phyloP scores from a whole-genome alignment of 2,113 vertebrate species.

The Lonchura striata region DNA sequence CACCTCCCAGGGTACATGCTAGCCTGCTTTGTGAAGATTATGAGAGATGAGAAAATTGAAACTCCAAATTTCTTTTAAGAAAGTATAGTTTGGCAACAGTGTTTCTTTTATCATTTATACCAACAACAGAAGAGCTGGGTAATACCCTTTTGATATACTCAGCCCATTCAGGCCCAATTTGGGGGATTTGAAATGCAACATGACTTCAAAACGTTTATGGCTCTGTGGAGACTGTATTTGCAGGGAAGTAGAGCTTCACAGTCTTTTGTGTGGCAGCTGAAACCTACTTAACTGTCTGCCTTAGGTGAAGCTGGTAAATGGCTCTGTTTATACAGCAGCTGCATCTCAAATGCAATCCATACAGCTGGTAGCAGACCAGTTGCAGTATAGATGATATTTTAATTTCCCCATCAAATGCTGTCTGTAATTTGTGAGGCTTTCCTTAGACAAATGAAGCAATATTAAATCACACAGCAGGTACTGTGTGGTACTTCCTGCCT shows the following conservation, averaged over 20 bases:
- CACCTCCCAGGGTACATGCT: not conserved
- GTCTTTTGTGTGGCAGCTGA: constrained; percentile 54
- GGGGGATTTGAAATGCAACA: constrained; percentile 14
- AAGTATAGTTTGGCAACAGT: not conserved
- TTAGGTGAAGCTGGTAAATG: constrained; percentile 55
- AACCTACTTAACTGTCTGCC: constrained; percentile 39
- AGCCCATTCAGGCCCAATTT: not conserved
- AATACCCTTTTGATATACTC: not conserved
- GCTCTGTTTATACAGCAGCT: constrained; percentile 53
- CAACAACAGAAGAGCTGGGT: not conserved
- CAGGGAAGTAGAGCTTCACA: not conserved
- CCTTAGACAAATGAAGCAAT: constrained; percentile 5
- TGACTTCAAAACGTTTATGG: not conserved
- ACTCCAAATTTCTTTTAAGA: not conserved
- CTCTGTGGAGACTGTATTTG: constrained; percentile 18
- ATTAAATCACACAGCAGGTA: not conserved
- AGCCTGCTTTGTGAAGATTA: not conserved
- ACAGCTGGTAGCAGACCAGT: constrained; percentile 38
- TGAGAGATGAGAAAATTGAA: not conserved
- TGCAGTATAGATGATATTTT: constrained; percentile 51
- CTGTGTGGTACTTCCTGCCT: constrained; percentile 6
- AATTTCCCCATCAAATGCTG: constrained; percentile 42
- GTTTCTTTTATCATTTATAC: not conserved
- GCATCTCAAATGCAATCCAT: constrained; percentile 41
- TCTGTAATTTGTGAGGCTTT: constrained; percentile 52